Base-by-base conservation (phyloP, 2,888 invertebrate species). In the Oxytorus armatus region DNA sequence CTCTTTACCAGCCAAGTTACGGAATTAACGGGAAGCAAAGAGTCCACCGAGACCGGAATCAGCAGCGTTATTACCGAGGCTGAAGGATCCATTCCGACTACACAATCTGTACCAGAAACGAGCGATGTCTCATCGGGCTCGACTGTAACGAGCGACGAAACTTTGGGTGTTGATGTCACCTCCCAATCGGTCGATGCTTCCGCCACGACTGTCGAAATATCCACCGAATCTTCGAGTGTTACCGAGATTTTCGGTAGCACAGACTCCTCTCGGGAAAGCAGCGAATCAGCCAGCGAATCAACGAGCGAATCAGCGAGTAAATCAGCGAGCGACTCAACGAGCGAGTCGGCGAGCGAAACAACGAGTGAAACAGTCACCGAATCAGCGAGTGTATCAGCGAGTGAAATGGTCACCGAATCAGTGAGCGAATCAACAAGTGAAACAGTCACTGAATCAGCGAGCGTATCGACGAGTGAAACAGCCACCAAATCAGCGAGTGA, bases 131-230 rank as follows among this genome's bases (percentile, higher is more conserved):
- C n/a, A n/a, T n/a, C 77, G n/a, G 84, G 85, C 2, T 83, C 66
- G 47, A 82, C 74, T 14, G 79, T 73, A 53, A 66, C 44, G 8
- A 77, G 81, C 51, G 89, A 88, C 44, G 87, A 88, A 63, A 89
- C 89, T 21, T 89, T 90, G n/a, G 88, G 83, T 70, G 66, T 79
- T 39, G 59, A 70, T 5, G 68, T 39, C 23, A 81, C 76, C 23
- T 76, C 57, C 0, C 14, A n/a, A 21, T 72, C 76, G 2, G 66
- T 36, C 36, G 79, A 77, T 21, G 59, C 8, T n/a, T 74, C 68
- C 1, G 76, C 47, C 1, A 51, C 70, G 16, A 78, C 82, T 2
- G 36, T 69, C 36, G 69, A 66, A 18, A 16, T 8, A 4, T 69
- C 76, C 8, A 68, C 68, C 11, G 78, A 76, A 42, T 65, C 77